Evolutionary conservation across 2,888 invertebrate species (phyloP), one percentile per base, ranked within the genome.

Genomic region (Sialis lutaria): DNA sequence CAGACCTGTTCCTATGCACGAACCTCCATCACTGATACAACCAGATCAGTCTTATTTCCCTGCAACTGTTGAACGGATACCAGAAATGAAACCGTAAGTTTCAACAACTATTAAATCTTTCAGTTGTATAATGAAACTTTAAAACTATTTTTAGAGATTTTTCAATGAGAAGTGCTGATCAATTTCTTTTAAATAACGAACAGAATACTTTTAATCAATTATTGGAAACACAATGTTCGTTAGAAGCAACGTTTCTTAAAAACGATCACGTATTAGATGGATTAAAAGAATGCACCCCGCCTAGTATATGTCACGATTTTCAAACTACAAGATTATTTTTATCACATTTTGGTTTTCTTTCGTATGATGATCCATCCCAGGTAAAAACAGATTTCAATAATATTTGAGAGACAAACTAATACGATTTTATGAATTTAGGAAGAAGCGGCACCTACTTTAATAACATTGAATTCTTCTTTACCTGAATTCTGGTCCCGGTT

Each of bases 271-370:
- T 2, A 48, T 45, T 45, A 13, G 44, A 10, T 31, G 52, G 55
- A 22, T 67, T 72, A 1, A 79, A 80, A 8, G 90, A 90, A 59
- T 86, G 85, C 54, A 67, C 74, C 0, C 83, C 90, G 2, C 90
- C 88, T 0, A 72, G 79, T 3, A 80, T 86, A 4, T 87, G 87
- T 55, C 84, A 89, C 48, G 92, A 93, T 61, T 96, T 95, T 61
- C 93, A 96, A 67, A 93, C 96, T 0, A 90, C 96, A 2, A 74
- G 97, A 44, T 69, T 97, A 31, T 92, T 98, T 63, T 69, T 98
- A 12, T 92, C 95, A 4, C 93, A 97, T 65, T 92, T 97, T 64
- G 97, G 97, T 1, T 85, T 95, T 57, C 68, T 97, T 12, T 77
- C 81, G 37, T 72, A 79, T 39, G 70, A 70, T 50, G 63, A 61